Base-by-base conservation (phyloP, 2,888 invertebrate genomes). In the Andrena bucephala region DNA sequence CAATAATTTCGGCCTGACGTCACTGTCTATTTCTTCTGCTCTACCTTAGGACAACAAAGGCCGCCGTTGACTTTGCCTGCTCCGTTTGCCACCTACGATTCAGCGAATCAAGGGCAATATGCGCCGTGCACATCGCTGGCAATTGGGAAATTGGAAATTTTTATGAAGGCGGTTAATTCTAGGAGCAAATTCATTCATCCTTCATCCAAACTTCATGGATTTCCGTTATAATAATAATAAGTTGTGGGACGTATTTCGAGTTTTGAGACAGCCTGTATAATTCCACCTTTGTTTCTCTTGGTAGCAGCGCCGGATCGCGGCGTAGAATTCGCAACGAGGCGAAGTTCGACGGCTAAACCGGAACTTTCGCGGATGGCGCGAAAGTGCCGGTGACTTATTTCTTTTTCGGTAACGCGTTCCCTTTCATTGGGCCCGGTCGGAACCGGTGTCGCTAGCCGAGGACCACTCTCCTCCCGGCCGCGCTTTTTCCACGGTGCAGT, bases 1-100 rank as follows among this genome's bases (percentile, higher is more conserved):
- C 78, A 79, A 85, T 87, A 81, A 85, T 85, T 87, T 86, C 66
- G 72, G 7, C 33, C 81, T 87, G 87, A 87, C 84, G 88, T 87
- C 87, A 87, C 48, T 85, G 67, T 81, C 85, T 87, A 78, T 87
- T 87, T 79, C 77, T 74, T 36, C 73, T 63, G 70, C 52, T 67
- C 48, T n/a, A 63, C 24, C 57, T 60, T 67, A 67, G 76, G 62
- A 36, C 66, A 59, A 31, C 54, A 33, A 48, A 54, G 52, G 63
- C 70, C 69, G 13, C 77, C 68, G 69, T 65, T 42, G 52, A 68
- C 29, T 73, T 74, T 29, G 59, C 59, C 36, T 20, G 16, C 27
- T 2, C 10, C 16, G 66, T 8, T 29, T 8, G 7, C 50, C 54
- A n/a, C 54, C 13, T 33, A 75, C 42, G 57, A 42, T 48, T 29